Percentiles rank a stretch among this genome's conserved stretches.
phyloP scores from a whole-genome alignment of 1,140 invertebrate genomes.

The Pollicipes pollicipes region DNA sequence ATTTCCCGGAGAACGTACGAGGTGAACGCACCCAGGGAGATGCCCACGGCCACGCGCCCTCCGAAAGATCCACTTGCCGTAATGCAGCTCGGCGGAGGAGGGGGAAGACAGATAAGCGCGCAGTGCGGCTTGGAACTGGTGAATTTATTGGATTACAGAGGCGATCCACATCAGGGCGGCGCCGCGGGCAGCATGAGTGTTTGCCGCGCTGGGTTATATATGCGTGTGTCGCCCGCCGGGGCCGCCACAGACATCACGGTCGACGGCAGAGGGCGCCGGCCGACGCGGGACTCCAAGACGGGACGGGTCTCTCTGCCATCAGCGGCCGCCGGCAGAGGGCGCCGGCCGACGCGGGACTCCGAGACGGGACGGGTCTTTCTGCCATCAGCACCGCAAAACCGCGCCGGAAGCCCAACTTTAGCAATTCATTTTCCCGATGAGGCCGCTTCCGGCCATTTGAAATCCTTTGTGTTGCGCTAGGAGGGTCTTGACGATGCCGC shows the following conservation, averaged over 20 bases:
- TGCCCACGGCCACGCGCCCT: no score
- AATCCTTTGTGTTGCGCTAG: neutral
- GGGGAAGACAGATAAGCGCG: neutral
- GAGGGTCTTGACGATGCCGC: neutral
- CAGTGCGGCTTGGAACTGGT: neutral
- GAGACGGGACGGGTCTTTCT: no score
- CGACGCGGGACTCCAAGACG: no score
- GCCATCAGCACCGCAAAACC: neutral
- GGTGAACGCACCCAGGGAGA: no score
- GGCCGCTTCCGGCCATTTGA: neutral
- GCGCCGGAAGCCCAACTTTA: neutral
- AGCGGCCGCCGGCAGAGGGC: no score
- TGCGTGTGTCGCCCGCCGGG: neutral
- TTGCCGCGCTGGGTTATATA: neutral
- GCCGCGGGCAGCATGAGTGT: no score
- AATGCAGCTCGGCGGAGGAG: no score
- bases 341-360: no score
- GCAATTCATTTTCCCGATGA: neutral
- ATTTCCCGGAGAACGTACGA: no score
- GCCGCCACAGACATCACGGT: neutral
- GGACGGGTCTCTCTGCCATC: no score
- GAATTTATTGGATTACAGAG: neutral
- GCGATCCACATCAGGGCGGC: neutral
- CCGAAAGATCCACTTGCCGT: no score
- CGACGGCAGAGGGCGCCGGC: no score